Base-by-base conservation (phyloP, 2,888 invertebrate genomes). In the Lampropteryx suffumata region DNA sequence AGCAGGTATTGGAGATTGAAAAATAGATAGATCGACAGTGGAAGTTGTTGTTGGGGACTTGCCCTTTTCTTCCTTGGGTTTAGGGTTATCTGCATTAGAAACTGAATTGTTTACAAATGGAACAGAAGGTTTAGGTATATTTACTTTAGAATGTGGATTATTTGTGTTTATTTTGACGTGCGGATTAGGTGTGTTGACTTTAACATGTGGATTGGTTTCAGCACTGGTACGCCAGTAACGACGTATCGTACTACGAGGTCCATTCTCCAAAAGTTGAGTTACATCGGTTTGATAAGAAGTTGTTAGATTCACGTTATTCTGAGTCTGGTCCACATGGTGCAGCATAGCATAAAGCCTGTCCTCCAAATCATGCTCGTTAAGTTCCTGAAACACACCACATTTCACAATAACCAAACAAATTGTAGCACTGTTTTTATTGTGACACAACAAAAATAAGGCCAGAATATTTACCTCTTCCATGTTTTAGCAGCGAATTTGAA, bases 341-440 rank as follows among this genome's bases (percentile, higher is more conserved):
- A 89, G 65, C 81, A 86, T 83, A 73, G 90, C 83, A 82, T 90
- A 89, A 60, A 90, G 75, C 71, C 79, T 80, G 64, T 84, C 85
- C 65, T 90, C 88, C 77, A 86, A 69, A 62, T 90, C 90, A 82
- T 86, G 78, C 67, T 90, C 89, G 75, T 80, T 84, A 82, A 83
- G 82, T 77, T 88, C 90, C 90, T 91, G 73, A 65, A 51, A 85
- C 65, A 63, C 40, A 65, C 59, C 57, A 40, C 60, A 73, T 76
- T 73, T 60, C 64, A 76, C 73, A 79, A 77, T 74, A 55, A 68
- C 53, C 69, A 69, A 52, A 68, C 66, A 65, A 44, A 48, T 33
- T 35, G 36, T 11, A 14, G 40, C 34, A 40, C 37, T 53, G 52
- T 59, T 56, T 48, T 57, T 57, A 44, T 55, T 69, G 76, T 82